A percentile compares a stretch with the other conserved stretches of the same genome.
These are phyloP conservation scores for Neoitamus cyanurus DNA, from an alignment of 2,888 invertebrate genomes.

Conservation along the genomic window DNA sequence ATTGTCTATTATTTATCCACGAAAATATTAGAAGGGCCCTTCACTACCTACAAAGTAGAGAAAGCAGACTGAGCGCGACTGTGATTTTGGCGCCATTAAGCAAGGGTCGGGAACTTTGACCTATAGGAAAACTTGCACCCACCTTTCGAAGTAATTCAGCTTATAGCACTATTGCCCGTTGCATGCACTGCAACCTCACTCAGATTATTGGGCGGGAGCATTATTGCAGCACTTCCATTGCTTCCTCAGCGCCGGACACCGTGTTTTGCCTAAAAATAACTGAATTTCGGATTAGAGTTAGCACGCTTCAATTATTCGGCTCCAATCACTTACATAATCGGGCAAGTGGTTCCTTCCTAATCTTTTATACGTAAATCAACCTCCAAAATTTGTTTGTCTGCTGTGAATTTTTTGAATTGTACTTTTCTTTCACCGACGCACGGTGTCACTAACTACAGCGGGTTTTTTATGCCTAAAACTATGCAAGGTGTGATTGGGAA, in stretches of 20 bases:
- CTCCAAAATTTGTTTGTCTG: not conserved
- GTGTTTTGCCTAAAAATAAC: not conserved
- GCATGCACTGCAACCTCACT: not conserved
- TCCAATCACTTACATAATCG: constrained; percentile 1
- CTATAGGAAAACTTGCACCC: not conserved
- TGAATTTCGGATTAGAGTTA: not conserved
- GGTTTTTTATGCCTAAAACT: not conserved
- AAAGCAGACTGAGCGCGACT: not conserved
- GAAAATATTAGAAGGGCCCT: not conserved
- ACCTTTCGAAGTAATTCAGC: not conserved
- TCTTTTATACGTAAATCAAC: not conserved
- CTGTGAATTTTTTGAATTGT: not conserved
- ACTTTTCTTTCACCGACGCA: not conserved
- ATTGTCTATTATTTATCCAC: not conserved
- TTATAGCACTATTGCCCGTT: not conserved
- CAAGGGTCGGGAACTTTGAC: not conserved
- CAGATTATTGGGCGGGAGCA: not conserved
- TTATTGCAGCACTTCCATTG: not conserved
- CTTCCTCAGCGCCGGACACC: not conserved
- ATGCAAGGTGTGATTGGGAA: not conserved
- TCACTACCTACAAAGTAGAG: not conserved
- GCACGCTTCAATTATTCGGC: not conserved
- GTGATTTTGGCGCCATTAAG: not conserved
- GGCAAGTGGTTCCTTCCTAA: not conserved
- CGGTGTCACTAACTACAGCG: not conserved